These are phyloP conservation scores for Bufotes viridis DNA, from an alignment of 2,797 vertebrate genomes.

Conservation along the genomic window DNA sequence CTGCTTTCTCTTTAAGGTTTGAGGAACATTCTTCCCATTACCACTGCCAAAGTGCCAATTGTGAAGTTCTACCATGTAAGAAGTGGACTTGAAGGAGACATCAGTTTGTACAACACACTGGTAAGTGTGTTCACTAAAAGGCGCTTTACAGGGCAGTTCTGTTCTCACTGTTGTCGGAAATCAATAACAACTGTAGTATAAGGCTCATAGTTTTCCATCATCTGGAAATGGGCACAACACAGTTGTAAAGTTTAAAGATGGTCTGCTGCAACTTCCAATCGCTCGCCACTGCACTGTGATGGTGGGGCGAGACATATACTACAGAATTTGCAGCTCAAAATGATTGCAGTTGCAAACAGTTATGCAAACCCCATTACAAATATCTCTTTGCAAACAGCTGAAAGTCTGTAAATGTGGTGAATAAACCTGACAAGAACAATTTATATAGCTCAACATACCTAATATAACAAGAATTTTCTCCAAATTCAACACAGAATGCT, in stretches of 20 bases:
- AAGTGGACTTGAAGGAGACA: slow-evolving; percentile 94
- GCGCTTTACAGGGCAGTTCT: not conserved
- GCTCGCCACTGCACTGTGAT: not conserved
- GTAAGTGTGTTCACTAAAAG: slow-evolving; percentile 71
- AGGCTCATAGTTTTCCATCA: too few species aligned
- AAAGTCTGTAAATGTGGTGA: too few species aligned
- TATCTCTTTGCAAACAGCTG: too few species aligned
- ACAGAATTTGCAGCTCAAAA: not conserved
- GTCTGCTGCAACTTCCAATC: not conserved
- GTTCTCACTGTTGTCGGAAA: not conserved
- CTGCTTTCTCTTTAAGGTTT: slow-evolving; percentile 74
- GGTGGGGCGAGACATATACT: not conserved
- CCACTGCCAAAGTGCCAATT: slow-evolving; percentile 96
- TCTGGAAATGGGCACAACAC: too few species aligned
- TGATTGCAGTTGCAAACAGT: not conserved
- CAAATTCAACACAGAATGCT: too few species aligned
- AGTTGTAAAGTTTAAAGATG: not conserved
- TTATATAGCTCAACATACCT: too few species aligned
- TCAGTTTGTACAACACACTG: slow-evolving; percentile 97
- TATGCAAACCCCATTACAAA: too few species aligned
- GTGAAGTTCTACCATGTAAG: slow-evolving; percentile 93
- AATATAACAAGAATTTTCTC: too few species aligned
- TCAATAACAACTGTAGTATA: too few species aligned
- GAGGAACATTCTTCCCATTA: slow-evolving; percentile 94
- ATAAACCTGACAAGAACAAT: too few species aligned